These are phyloP conservation scores for Marronus borbonicus DNA, from an alignment of 2,888 invertebrate species.

Conservation along the genomic window DNA sequence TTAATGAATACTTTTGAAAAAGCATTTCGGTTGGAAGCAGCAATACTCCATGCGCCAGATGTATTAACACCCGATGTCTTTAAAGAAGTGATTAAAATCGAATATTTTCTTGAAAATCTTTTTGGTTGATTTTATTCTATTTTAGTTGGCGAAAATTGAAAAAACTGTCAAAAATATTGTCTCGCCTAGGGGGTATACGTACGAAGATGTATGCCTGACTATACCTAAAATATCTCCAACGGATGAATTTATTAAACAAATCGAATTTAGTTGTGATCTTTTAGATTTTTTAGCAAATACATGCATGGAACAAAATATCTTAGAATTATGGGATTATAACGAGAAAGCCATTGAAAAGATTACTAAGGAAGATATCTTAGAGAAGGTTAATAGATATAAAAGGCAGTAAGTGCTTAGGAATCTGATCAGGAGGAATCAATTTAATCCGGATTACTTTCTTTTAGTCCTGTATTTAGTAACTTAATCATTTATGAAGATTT, in stretches of 20 bases:
- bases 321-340: slow-evolving; percentile 82
- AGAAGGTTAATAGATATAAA: slow-evolving; percentile 74
- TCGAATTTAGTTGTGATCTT: slow-evolving; percentile 72
- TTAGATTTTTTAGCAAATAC: slow-evolving; percentile 75
- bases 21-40: slow-evolving; percentile 76
- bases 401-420: slow-evolving; percentile 65
- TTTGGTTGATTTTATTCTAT: not conserved
- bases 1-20: slow-evolving; percentile 78
- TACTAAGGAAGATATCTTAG: slow-evolving; percentile 76
- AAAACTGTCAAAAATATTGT: slow-evolving; percentile 39
- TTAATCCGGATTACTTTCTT: slow-evolving; percentile 40
- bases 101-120: not conserved
- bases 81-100: slow-evolving; percentile 64
- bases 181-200: slow-evolving; percentile 34
- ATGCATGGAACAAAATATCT: slow-evolving; percentile 78
- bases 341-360: slow-evolving; percentile 71
- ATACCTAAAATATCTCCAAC: slow-evolving; percentile 49
- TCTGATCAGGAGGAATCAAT: not conserved
- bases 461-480: slow-evolving; percentile 79
- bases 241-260: slow-evolving; percentile 31
- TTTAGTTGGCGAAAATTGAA: slow-evolving; percentile 45
- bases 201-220: slow-evolving; percentile 44
- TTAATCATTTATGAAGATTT: slow-evolving; percentile 76
- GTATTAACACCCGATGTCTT: slow-evolving; percentile 78
- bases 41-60: slow-evolving; percentile 79